A percentile compares a stretch with the other conserved stretches of the same genome.
Evolutionary conservation across 2,797 vertebrate genomes (phyloP).

Genomic region (Bryconaethiops microstoma): DNA sequence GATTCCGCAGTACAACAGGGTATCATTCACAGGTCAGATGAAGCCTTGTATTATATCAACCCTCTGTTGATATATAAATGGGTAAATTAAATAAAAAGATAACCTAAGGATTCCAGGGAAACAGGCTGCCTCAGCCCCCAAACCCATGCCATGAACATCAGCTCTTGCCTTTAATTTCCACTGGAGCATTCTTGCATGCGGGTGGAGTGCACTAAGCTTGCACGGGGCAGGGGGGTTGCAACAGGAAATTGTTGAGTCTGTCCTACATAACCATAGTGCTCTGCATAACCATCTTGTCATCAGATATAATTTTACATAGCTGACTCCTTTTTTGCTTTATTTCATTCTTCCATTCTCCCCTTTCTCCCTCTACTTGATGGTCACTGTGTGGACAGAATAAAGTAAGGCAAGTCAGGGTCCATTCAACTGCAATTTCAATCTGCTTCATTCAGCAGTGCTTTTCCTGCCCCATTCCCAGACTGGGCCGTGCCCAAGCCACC

Average conservation of each 20-base stretch:
- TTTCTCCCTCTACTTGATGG: not conserved
- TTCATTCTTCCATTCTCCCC: not conserved
- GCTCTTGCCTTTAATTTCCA: conserved; percentile 61
- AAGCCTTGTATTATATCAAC: conserved; percentile 11
- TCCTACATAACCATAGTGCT: conserved; percentile 13
- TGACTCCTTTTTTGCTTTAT: not conserved
- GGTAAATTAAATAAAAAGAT: conserved; percentile 22
- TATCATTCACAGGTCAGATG: conserved; percentile 12
- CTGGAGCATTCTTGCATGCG: conserved; percentile 51
- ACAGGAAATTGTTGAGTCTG: conserved; percentile 55
- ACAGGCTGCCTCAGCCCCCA: conserved; percentile 14
- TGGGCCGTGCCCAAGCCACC: not conserved
- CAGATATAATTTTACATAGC: not conserved
- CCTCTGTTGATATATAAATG: not conserved
- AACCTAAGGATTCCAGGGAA: conserved; percentile 24
- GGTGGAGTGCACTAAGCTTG: conserved; percentile 39
- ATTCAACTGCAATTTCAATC: conserved; percentile 23
- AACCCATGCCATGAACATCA: conserved; percentile 64
- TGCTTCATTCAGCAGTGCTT: conserved; percentile 6
- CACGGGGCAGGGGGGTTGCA: conserved; percentile 19
- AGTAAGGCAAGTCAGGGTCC: not conserved
- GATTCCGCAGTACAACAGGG: conserved; percentile 11
- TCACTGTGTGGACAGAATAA: not conserved
- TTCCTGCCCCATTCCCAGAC: conserved; percentile 17
- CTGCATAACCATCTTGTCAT: not conserved